Percentiles rank a stretch among this genome's conserved stretches.
These are phyloP conservation scores for Istiophorus platypterus DNA, from an alignment of 2,113 vertebrate species.

Conservation along the genomic window DNA sequence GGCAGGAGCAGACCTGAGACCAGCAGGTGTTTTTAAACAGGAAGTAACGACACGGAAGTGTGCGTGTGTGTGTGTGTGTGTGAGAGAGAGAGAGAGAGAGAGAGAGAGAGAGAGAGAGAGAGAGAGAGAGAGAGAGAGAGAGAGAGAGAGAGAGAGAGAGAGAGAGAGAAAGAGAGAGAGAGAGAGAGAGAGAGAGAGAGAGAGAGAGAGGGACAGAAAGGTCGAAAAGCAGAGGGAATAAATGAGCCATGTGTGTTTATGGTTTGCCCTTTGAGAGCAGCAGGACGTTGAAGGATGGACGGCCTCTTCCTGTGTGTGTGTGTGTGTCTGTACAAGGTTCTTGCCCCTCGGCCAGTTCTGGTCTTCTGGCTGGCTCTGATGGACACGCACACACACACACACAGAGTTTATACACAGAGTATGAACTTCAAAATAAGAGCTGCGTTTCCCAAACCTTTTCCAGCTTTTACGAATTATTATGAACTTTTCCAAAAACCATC, in stretches of 20 bases:
- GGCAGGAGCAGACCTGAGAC: neutral
- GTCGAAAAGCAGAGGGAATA: constrained; percentile 5
- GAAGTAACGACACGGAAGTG: neutral
- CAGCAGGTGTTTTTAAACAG: neutral
- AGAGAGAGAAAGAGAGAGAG: too few relatives aligned
- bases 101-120: too few relatives aligned
- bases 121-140: too few relatives aligned
- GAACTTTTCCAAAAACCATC: too few relatives aligned
- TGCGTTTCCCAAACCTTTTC: too few relatives aligned
- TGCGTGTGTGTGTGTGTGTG: neutral
- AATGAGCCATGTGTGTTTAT: constrained; percentile 4
- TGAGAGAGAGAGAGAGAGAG: too few relatives aligned
- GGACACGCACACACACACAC: neutral
- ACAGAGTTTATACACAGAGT: too few relatives aligned
- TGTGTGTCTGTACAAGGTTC: neutral
- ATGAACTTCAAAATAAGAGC: too few relatives aligned
- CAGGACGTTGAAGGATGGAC: constrained; percentile 23
- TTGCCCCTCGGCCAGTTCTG: neutral
- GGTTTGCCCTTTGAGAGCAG: constrained; percentile 20
- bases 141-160: too few relatives aligned
- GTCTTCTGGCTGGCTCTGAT: neutral
- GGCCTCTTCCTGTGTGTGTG: constrained; percentile 9
- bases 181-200: neutral
- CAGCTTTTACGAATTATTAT: too few relatives aligned
- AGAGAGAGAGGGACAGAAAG: neutral